Conservation (phyloP, 1,140 invertebrate genomes). For the Drosophila nebulosa region DNA sequence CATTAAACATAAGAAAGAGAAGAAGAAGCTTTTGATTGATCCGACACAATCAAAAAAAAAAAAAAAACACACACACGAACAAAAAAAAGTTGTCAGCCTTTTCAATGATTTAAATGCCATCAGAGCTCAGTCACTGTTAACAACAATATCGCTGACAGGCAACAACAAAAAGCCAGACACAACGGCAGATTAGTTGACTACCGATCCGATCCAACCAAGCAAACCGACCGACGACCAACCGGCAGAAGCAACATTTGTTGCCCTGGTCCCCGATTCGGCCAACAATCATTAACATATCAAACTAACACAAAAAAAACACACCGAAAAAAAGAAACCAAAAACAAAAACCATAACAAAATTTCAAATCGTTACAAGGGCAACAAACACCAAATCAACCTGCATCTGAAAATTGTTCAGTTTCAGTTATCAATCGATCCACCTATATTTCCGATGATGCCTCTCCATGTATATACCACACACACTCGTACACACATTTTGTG, state of each 20-base stretch:
- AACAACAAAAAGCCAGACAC: slow-evolving; percentile 28
- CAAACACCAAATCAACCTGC: slow-evolving; percentile 11
- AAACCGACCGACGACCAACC: too few relatives aligned
- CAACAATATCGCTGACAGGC: slow-evolving; percentile 23
- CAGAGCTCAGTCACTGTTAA: slow-evolving; percentile 26
- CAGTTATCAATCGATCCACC: neutral
- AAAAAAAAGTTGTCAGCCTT: slow-evolving; percentile 8
- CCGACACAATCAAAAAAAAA: slow-evolving; percentile 15
- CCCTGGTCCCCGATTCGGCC: slow-evolving; percentile 25
- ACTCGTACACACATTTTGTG: slow-evolving; percentile 15
- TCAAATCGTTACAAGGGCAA: slow-evolving; percentile 74
- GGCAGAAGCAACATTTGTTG: slow-evolving; percentile 26
- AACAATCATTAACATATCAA: slow-evolving; percentile 68
- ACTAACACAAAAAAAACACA: neutral
- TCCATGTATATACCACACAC: slow-evolving; percentile 20
- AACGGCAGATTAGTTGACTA: slow-evolving; percentile 53
- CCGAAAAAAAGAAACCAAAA: too few relatives aligned
- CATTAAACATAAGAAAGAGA: slow-evolving; percentile 51
- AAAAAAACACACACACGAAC: neutral
- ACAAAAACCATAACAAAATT: slow-evolving; percentile 28
- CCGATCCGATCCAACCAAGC: slow-evolving; percentile 25
- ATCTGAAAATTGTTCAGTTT: neutral
- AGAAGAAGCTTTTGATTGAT: slow-evolving; percentile 34
- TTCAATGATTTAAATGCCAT: slow-evolving; percentile 67
- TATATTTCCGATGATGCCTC: slow-evolving; percentile 40